phyloP scores from a whole-genome alignment of 2,888 invertebrate genomes.

The Coleophora flavipennella region DNA sequence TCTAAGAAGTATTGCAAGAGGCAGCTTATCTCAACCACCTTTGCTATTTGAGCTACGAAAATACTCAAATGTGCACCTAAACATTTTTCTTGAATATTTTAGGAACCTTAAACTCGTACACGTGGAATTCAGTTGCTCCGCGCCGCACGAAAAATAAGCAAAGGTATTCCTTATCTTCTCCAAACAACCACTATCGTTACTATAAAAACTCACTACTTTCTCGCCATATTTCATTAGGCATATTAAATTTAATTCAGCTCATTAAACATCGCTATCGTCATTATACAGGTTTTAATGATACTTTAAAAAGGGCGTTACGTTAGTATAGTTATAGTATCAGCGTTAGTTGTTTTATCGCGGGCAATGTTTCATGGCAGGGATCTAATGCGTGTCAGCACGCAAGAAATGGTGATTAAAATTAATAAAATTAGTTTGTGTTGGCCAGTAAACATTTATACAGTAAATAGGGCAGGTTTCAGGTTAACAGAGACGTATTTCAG shows the following conservation, averaged over 20 bases:
- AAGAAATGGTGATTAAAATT: slow-evolving; percentile 62
- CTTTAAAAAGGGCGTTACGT: slow-evolving; percentile 49
- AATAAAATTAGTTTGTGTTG: slow-evolving; percentile 55
- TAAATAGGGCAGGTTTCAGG: slow-evolving; percentile 23
- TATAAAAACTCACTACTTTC: slow-evolving; percentile 24
- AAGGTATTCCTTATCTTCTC: slow-evolving; percentile 6
- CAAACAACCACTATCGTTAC: slow-evolving; percentile 14
- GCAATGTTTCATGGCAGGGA: slow-evolving; percentile 52
- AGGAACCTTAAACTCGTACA: not conserved
- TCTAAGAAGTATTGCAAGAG: no score
- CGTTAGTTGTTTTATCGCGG: slow-evolving; percentile 47
- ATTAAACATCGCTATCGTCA: slow-evolving; percentile 62
- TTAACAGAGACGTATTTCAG: not conserved
- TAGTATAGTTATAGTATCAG: slow-evolving; percentile 23
- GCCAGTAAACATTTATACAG: slow-evolving; percentile 22
- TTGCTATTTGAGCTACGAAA: not conserved
- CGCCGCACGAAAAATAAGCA: slow-evolving; percentile 2
- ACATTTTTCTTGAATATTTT: slow-evolving; percentile 3
- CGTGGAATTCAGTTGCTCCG: not conserved
- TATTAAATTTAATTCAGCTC: slow-evolving; percentile 46
- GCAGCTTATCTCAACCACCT: no score
- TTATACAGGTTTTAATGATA: slow-evolving; percentile 57
- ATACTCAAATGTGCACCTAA: not conserved
- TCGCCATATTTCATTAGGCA: slow-evolving; percentile 34
- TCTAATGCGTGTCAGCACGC: slow-evolving; percentile 65